Percentiles rank a stretch among this genome's conserved stretches.
Conservation (phyloP, 2,113 vertebrate genomes). For the Indicator maculatus region DNA sequence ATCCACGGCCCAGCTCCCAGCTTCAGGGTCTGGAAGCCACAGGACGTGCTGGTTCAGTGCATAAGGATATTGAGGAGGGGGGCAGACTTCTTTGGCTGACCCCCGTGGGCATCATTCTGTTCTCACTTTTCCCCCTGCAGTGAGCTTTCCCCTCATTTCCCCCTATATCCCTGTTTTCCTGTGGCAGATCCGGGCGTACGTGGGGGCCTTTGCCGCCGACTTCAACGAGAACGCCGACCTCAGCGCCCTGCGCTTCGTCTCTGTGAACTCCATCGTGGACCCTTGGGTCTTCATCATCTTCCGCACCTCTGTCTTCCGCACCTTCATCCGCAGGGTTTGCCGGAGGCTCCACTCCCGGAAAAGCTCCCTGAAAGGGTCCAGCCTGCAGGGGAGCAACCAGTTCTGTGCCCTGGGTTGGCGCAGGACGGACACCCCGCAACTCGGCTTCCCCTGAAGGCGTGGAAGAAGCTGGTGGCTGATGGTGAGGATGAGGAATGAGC, state of each 20-base stretch:
- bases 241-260: constrained; percentile 77
- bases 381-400: fast-evolving
- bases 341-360: not conserved
- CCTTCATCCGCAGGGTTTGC: constrained; percentile 69
- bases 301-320: constrained; percentile 79
- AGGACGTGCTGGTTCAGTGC: fast-evolving
- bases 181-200: constrained; percentile 75
- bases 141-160: not conserved
- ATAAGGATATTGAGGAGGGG: fast-evolving
- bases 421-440: not conserved
- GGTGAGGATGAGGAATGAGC: constrained; percentile 36
- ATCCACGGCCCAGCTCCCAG: fast-evolving
- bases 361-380: not conserved
- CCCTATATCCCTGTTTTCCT: not conserved
- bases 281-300: constrained; percentile 87
- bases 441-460: not conserved
- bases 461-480: not conserved
- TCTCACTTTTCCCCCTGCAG: not conserved
- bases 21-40: not conserved
- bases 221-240: constrained; percentile 70
- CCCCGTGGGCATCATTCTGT: not conserved
- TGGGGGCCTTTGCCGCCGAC: constrained; percentile 59
- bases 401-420: constrained; percentile 8
- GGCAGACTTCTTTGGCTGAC: not conserved
- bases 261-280: constrained; percentile 81